Conservation (phyloP, 2,797 vertebrate species). For the Neosilurus mollespiculum region DNA sequence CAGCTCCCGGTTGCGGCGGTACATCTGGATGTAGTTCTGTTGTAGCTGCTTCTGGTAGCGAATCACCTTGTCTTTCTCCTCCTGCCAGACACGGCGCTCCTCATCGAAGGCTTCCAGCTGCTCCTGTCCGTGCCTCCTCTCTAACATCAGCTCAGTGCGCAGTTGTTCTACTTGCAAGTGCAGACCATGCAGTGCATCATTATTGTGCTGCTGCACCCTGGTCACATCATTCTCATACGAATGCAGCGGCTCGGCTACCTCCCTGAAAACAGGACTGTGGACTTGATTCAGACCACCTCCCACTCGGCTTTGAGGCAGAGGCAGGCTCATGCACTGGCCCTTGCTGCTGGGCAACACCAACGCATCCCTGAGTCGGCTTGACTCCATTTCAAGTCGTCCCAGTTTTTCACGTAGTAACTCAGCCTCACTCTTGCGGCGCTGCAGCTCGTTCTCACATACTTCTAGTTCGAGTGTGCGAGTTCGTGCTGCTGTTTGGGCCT, state of each 20-base stretch:
- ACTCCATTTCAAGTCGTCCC: constrained; percentile 84
- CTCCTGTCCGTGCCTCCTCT: constrained; percentile 83
- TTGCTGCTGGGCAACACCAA: constrained; percentile 58
- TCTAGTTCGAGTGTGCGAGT: constrained; percentile 91
- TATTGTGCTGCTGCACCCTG: constrained; percentile 73
- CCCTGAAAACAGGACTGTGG: constrained; percentile 42
- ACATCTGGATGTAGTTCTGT: constrained; percentile 99
- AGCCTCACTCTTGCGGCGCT: constrained; percentile 89
- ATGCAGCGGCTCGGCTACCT: constrained; percentile 71
- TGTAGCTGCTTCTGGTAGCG: constrained; percentile 98
- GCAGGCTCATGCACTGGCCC: constrained; percentile 68
- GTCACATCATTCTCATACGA: constrained; percentile 86
- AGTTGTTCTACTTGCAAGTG: constrained; percentile 85
- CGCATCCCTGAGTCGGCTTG: constrained; percentile 72
- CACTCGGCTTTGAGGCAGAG: constrained; percentile 63
- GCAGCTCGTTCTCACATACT: constrained; percentile 92
- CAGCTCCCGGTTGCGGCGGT: constrained; percentile 90
- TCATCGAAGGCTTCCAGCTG: constrained; percentile 86
- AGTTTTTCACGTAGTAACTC: constrained; percentile 91
- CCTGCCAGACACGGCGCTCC: constrained; percentile 91
- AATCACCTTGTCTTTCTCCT: constrained; percentile 97
- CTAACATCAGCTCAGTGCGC: constrained; percentile 82
- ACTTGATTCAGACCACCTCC: constrained; percentile 34
- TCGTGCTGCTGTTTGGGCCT: constrained; percentile 81
- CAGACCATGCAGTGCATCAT: constrained; percentile 73